Conservation (phyloP, 2,888 invertebrate genomes). For the Sepioteuthis lessoniana region DNA sequence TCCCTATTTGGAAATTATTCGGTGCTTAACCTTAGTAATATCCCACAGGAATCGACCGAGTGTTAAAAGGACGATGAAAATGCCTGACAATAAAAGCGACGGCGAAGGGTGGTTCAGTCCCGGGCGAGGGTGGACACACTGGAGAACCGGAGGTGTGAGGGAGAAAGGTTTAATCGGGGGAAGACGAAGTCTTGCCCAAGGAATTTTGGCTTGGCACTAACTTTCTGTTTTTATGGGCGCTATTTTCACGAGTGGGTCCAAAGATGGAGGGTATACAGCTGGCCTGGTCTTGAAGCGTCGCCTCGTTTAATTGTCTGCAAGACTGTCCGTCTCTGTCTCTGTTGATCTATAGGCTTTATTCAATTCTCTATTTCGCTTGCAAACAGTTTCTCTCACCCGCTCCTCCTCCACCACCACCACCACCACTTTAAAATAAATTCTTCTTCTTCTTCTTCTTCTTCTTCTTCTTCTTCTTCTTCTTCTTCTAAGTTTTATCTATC, state of each 20-base stretch:
- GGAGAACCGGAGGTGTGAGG: background rate
- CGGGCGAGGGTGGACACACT: background rate
- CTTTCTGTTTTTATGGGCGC: background rate
- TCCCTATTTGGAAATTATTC: background rate
- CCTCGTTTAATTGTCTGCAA: background rate
- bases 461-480: no score
- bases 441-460: no score
- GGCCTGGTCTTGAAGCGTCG: background rate
- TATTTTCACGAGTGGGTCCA: constrained; percentile 20
- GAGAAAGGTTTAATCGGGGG: no score
- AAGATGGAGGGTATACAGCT: background rate
- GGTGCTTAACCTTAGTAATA: background rate
- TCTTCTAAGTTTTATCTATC: no score
- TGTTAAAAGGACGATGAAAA: constrained; percentile 33
- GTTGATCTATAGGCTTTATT: background rate
- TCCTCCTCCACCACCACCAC: no score
- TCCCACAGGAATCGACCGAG: background rate
- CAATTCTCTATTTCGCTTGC: no score
- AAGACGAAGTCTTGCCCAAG: background rate
- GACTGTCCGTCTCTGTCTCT: background rate
- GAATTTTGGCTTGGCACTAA: constrained; percentile 33
- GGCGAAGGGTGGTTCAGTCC: background rate
- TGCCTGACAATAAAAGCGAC: background rate
- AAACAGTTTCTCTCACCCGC: no score
- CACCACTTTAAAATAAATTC: no score